Evolutionary conservation across 2,113 vertebrate genomes (phyloP).

Genomic region (Microcebus murinus): DNA sequence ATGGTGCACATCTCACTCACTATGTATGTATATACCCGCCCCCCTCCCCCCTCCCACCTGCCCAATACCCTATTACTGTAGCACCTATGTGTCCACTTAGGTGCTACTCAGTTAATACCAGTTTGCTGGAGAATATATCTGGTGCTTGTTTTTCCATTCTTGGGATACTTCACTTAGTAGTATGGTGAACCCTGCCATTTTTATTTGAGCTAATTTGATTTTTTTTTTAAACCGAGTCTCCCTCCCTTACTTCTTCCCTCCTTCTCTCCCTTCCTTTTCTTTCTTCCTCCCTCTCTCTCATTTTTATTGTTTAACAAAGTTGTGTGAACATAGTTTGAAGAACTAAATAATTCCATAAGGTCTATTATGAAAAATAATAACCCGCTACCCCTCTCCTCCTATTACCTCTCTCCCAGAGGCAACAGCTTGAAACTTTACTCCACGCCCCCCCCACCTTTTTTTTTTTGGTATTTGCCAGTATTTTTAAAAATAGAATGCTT

Average conservation of each 20-base stretch:
- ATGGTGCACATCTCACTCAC: too few species aligned
- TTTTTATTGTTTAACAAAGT: neutral
- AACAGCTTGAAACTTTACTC: neutral
- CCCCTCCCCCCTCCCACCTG: too few species aligned
- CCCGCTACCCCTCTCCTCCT: neutral
- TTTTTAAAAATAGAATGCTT: neutral
- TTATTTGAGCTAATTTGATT: neutral
- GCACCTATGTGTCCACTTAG: too few species aligned
- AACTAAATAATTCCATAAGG: neutral
- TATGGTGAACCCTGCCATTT: neutral
- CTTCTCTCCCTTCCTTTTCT: neutral
- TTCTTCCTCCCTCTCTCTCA: neutral
- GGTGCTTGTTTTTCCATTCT: too few species aligned
- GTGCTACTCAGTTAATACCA: too few species aligned
- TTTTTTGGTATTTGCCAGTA: neutral
- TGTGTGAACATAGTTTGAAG: neutral
- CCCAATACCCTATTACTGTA: too few species aligned
- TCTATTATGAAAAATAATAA: neutral
- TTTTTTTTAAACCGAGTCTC: neutral
- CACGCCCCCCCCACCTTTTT: too few species aligned
- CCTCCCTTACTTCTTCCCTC: neutral
- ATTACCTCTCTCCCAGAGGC: neutral
- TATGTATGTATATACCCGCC: too few species aligned
- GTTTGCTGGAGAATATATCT: too few species aligned
- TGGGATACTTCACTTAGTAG: too few species aligned